Percentiles rank a stretch among this genome's conserved stretches.
These are phyloP conservation scores for Madoqua kirkii DNA, from an alignment of 2,113 vertebrate genomes.

Conservation along the genomic window DNA sequence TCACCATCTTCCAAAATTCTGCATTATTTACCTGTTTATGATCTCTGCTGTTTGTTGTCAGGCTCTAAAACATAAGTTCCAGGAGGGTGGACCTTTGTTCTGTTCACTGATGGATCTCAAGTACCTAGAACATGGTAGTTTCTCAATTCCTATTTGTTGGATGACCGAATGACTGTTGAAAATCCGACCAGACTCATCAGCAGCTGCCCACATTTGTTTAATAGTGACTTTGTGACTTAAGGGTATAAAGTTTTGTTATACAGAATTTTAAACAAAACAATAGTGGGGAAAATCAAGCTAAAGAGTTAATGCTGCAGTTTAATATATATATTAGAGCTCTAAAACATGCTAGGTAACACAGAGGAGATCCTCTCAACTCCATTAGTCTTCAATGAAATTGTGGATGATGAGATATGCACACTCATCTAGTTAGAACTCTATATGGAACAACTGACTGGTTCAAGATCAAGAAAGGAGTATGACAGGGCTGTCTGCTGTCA, in stretches of 20 bases:
- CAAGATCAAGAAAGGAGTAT: background rate
- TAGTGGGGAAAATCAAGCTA: background rate
- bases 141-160: background rate
- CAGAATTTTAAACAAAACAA: conserved; percentile 19
- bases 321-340: background rate
- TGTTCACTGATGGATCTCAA: background rate
- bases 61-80: background rate
- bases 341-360: background rate
- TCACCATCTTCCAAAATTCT: background rate
- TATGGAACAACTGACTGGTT: background rate
- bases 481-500: background rate
- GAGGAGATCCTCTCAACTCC: background rate
- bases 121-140: background rate
- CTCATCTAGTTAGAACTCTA: background rate
- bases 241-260: background rate
- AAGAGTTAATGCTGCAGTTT: background rate
- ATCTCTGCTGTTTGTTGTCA: background rate
- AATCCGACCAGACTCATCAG: background rate
- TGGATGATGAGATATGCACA: background rate
- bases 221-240: background rate
- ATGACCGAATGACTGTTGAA: background rate
- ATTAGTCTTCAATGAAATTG: background rate
- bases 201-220: background rate
- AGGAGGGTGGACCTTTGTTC: background rate
- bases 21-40: background rate